phyloP scores from a whole-genome alignment of 2,888 invertebrate genomes.

The Ditula angustiorana region DNA sequence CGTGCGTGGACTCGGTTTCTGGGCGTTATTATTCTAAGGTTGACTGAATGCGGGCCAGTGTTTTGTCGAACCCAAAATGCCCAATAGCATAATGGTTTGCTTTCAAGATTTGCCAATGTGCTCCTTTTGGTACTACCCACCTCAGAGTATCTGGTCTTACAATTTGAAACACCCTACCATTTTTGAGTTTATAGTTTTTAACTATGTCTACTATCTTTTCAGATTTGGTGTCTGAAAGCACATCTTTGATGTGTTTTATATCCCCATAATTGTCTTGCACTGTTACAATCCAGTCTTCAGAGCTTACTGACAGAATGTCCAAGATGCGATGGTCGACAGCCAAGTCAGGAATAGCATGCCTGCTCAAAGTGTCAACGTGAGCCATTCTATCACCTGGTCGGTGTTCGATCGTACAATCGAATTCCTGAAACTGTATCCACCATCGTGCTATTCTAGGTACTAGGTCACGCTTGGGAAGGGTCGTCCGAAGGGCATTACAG shows the following conservation, averaged over 20 bases:
- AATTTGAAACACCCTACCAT: slow-evolving; percentile 40
- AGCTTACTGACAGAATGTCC: slow-evolving; percentile 20
- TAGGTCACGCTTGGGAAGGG: slow-evolving; percentile 50
- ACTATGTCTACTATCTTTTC: slow-evolving; percentile 16
- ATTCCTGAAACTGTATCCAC: slow-evolving; percentile 54
- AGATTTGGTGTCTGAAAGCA: slow-evolving; percentile 32
- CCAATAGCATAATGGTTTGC: slow-evolving; percentile 47
- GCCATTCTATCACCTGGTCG: slow-evolving; percentile 48
- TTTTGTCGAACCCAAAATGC: slow-evolving; percentile 40
- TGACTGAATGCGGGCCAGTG: slow-evolving; percentile 39
- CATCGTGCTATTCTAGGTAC: slow-evolving; percentile 53
- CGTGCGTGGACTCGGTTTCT: too few relatives aligned
- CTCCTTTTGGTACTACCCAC: slow-evolving; percentile 48
- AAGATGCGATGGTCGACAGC: not conserved
- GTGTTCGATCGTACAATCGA: slow-evolving; percentile 49
- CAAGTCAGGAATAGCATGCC: slow-evolving; percentile 44
- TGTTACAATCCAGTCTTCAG: slow-evolving; percentile 42
- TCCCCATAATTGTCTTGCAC: slow-evolving; percentile 40
- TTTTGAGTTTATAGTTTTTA: slow-evolving; percentile 41
- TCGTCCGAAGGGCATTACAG: slow-evolving; percentile 52
- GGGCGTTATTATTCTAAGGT: too few relatives aligned
- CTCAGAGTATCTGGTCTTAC: slow-evolving; percentile 23
- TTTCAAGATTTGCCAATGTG: slow-evolving; percentile 46
- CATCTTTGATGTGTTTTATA: slow-evolving; percentile 33
- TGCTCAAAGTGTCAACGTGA: slow-evolving; percentile 49